These are phyloP conservation scores for Sander vitreus DNA, from an alignment of 2,113 vertebrate genomes.

Conservation along the genomic window DNA sequence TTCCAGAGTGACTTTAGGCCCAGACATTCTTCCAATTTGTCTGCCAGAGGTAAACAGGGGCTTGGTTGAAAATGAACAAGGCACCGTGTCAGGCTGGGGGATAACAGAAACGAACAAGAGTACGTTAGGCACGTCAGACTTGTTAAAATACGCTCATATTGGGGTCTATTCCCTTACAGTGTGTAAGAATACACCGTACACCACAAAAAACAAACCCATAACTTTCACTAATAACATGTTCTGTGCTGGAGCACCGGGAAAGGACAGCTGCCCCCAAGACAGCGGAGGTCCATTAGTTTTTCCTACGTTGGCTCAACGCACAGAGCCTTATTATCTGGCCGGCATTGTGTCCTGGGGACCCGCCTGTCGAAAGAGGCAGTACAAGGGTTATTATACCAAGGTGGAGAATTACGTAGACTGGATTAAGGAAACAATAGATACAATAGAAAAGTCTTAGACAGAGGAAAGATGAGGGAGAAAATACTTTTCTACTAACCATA, in stretches of 20 bases:
- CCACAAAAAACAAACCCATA: rapidly evolving
- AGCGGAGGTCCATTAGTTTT: slow-evolving; percentile 88
- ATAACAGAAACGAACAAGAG: slow-evolving; percentile 60
- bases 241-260: slow-evolving; percentile 86
- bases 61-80: slow-evolving; percentile 61
- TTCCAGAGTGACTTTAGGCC: slow-evolving; percentile 83
- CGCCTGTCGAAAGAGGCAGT: slow-evolving; percentile 57
- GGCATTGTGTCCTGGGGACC: slow-evolving; percentile 94
- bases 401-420: slow-evolving; percentile 91
- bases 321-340: slow-evolving; percentile 65
- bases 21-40: slow-evolving; percentile 88
- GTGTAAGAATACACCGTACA: slow-evolving; percentile 40
- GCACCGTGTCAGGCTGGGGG: slow-evolving; percentile 92
- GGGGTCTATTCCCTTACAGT: slow-evolving; percentile 19
- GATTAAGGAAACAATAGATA: slow-evolving; percentile 87
- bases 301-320: slow-evolving; percentile 54
- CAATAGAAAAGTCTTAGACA: slow-evolving; percentile 18
- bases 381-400: slow-evolving; percentile 90
- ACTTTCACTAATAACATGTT: slow-evolving; percentile 91
- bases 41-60: slow-evolving; percentile 81
- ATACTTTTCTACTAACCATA: neutral
- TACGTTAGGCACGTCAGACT: too few relatives aligned
- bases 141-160: slow-evolving; percentile 81
- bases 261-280: slow-evolving; percentile 90
- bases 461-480: neutral